Base-by-base conservation (phyloP, 2,797 vertebrate genomes). In the Borostomias antarcticus region DNA sequence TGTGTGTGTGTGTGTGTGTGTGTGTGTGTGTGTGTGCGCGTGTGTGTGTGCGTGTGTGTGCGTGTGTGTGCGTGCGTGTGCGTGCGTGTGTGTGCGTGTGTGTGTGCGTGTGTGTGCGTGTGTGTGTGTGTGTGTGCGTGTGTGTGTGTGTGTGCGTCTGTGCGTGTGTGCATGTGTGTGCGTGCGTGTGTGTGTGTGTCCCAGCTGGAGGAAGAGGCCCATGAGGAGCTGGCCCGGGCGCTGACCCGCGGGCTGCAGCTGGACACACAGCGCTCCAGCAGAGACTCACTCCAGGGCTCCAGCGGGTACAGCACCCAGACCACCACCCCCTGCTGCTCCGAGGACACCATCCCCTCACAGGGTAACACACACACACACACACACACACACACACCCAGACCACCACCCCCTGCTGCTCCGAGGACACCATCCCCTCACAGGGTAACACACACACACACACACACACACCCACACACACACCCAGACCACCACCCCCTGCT, bases 281-380 rank as follows among this genome's bases (percentile, higher is more conserved):
- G 95, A 40, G 95, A 96, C 85, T 97, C 96, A 0, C 81, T 97
- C 75, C 95, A 96, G 75, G 94, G 95, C 60, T 97, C 95, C 76
- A 96, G 95, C 0, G 95, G 95, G 53, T 97, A 98, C 87, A 98
- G 95, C 90, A 97, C 95, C 59, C 95, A 98, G 89, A 96, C 94
- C 9, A 93, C 93, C 73, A 98, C 95, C 0, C 96, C 95, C 0
- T 96, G 94, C 89, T 96, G 95, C 78, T 96, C 95, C 0, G 95
- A 96, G 89, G 96, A 97, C 86, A 89, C 94, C 0, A 95, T 95
- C 76, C 93, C 93, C 10, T 94, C 94, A 37, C 94, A 96, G 85
- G 94, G 94, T 95, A 91, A 33, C 33, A 58, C 30, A 35, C n/a
- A 21, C 5, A 35, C 54, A 51, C 23, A 32, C 52, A 26, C 52